Percentiles rank a stretch among this genome's conserved stretches.
These are phyloP conservation scores for Blennius ocellaris DNA, from an alignment of 2,113 vertebrate genomes.

Conservation along the genomic window DNA sequence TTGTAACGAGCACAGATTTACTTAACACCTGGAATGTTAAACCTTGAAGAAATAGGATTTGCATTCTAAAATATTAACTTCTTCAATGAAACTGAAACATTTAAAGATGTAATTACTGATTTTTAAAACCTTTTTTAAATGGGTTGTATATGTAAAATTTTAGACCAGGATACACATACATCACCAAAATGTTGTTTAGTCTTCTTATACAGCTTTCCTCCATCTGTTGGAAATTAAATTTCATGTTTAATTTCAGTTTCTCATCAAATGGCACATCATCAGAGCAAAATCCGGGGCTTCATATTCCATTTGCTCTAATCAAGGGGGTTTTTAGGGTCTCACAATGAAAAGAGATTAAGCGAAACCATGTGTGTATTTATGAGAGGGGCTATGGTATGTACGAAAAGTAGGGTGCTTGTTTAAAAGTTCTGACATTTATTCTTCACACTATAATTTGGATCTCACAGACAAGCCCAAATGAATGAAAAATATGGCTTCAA, in stretches of 20 bases:
- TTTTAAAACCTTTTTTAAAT: too few relatives aligned
- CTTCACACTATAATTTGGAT: slow-evolving; percentile 73
- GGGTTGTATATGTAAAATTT: too few relatives aligned
- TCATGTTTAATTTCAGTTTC: slow-evolving; percentile 58
- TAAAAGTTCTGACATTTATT: slow-evolving; percentile 66
- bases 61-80: too few relatives aligned
- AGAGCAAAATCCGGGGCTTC: slow-evolving; percentile 53
- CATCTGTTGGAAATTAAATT: slow-evolving; percentile 39
- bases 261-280: slow-evolving; percentile 48
- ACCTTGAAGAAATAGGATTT: too few relatives aligned
- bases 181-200: slow-evolving; percentile 1
- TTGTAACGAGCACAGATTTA: too few relatives aligned
- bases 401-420: slow-evolving; percentile 53
- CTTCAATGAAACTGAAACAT: too few relatives aligned
- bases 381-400: slow-evolving; percentile 35
- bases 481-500: slow-evolving; percentile 74
- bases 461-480: slow-evolving; percentile 50
- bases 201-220: slow-evolving; percentile 2
- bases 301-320: slow-evolving; percentile 73
- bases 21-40: too few relatives aligned
- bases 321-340: slow-evolving; percentile 57
- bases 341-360: slow-evolving; percentile 60
- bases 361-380: slow-evolving; percentile 76
- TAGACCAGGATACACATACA: neutral
- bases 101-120: too few relatives aligned